Evolutionary conservation across 2,888 invertebrate species (phyloP).

Genomic region (Ormyrus thymus): DNA sequence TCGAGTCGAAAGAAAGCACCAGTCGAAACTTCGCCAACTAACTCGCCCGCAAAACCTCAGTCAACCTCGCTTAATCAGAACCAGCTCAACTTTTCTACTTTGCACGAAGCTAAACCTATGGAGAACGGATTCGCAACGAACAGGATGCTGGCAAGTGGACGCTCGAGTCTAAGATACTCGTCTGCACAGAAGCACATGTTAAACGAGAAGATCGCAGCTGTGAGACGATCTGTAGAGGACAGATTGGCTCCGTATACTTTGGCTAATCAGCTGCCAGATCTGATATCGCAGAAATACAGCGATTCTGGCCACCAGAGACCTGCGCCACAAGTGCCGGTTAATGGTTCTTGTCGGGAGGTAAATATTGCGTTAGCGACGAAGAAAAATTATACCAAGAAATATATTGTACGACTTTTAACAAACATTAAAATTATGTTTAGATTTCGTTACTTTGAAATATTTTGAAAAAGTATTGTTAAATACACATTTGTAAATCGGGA

Average conservation of each 20-base stretch:
- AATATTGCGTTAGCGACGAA: background rate
- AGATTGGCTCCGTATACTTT: conserved; percentile 50
- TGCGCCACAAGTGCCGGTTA: conserved; percentile 69
- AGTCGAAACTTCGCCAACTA: conserved; percentile 61
- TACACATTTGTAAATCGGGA: too few relatives aligned
- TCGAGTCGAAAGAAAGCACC: conserved; percentile 64
- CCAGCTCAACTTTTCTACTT: conserved; percentile 49
- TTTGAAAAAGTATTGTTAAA: too few relatives aligned
- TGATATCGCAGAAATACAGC: conserved; percentile 68
- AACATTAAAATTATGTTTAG: too few relatives aligned
- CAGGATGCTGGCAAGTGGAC: conserved; percentile 53
- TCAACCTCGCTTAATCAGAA: conserved; percentile 60
- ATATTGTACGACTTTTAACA: too few relatives aligned
- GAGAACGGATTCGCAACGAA: conserved; percentile 62
- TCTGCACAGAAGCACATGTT: conserved; percentile 76
- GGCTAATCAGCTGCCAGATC: conserved; percentile 63
- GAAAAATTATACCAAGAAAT: too few relatives aligned
- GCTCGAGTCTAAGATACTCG: conserved; percentile 73
- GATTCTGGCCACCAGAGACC: conserved; percentile 70
- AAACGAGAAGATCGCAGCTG: conserved; percentile 73
- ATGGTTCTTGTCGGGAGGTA: conserved; percentile 46
- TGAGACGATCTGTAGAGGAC: conserved; percentile 68
- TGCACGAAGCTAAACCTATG: conserved; percentile 28
- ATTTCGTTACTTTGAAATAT: too few relatives aligned
- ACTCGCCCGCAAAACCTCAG: conserved; percentile 61